Conservation (phyloP, 1,140 invertebrate species). For the Xylocopa sonorina region DNA sequence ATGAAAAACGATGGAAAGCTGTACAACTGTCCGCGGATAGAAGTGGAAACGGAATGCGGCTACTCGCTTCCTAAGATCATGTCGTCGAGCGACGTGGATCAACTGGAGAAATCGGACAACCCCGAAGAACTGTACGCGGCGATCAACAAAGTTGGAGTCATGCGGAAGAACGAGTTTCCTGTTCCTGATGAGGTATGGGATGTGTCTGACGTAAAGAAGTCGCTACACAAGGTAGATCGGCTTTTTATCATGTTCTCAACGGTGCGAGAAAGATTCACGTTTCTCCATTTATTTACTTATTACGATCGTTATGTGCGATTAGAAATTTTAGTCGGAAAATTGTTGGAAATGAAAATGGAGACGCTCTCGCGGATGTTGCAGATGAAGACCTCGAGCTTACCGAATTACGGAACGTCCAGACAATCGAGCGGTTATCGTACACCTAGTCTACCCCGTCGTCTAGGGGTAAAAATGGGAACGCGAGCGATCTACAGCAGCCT, state of each 20-base stretch:
- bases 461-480: constrained; percentile 88
- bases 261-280: neutral
- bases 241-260: neutral
- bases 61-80: constrained; percentile 75
- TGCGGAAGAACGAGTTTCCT: constrained; percentile 71
- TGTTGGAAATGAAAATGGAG: neutral
- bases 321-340: too few relatives aligned
- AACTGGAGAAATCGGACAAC: constrained; percentile 67
- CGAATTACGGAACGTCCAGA: constrained; percentile 74
- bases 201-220: constrained; percentile 69
- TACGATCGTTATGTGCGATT: too few relatives aligned
- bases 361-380: constrained; percentile 40
- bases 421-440: constrained; percentile 74
- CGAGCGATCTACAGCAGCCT: constrained; percentile 83
- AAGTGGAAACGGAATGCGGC: constrained; percentile 64
- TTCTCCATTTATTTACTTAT: neutral
- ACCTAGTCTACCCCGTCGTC: constrained; percentile 83
- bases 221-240: constrained; percentile 63
- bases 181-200: constrained; percentile 77
- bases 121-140: constrained; percentile 79
- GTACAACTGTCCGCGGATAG: constrained; percentile 71
- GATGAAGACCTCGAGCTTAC: constrained; percentile 78
- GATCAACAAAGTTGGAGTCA: constrained; percentile 75
- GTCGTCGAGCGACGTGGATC: constrained; percentile 68
- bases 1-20: constrained; percentile 55